Conservation (phyloP, 53 echinoderm and acorn worm genomes). For the Holothuria leucospilota region DNA sequence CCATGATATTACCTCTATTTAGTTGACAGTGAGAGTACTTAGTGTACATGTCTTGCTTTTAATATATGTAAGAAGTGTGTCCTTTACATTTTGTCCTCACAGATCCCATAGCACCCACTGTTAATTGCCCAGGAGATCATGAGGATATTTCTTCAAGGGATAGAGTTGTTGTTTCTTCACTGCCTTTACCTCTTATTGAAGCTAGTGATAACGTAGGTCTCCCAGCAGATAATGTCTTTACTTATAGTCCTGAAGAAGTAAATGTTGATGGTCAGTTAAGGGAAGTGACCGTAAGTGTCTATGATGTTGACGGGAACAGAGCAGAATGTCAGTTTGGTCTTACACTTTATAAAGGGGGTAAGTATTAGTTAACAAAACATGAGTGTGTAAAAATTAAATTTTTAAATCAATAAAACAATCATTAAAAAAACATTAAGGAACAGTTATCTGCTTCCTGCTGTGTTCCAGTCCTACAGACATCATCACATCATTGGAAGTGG, state of each 20-base stretch:
- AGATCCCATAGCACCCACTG: conserved; percentile 12
- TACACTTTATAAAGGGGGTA: conserved; percentile 51
- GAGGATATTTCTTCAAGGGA: neutral
- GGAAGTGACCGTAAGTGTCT: neutral
- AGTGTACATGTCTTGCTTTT: no score
- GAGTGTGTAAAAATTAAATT: no score
- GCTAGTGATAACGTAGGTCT: conserved; percentile 20
- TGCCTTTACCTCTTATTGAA: conserved; percentile 11
- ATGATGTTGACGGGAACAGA: conserved; percentile 10
- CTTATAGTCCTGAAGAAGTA: neutral
- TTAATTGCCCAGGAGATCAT: conserved; percentile 24
- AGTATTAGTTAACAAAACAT: neutral
- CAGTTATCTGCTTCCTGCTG: no score
- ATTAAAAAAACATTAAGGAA: no score
- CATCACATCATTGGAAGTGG: no score
- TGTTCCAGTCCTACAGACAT: no score
- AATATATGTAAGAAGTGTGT: no score
- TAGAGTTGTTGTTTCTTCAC: neutral
- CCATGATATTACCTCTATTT: no score
- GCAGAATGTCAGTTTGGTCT: conserved; percentile 52
- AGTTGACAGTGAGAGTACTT: no score
- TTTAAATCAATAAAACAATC: no score
- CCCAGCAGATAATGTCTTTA: neutral
- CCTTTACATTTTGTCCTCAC: neutral
- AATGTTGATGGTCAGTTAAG: neutral